Percentiles rank a stretch among this genome's conserved stretches.
phyloP scores from a whole-genome alignment of 1,140 invertebrate genomes.

The Heliconius himera region DNA sequence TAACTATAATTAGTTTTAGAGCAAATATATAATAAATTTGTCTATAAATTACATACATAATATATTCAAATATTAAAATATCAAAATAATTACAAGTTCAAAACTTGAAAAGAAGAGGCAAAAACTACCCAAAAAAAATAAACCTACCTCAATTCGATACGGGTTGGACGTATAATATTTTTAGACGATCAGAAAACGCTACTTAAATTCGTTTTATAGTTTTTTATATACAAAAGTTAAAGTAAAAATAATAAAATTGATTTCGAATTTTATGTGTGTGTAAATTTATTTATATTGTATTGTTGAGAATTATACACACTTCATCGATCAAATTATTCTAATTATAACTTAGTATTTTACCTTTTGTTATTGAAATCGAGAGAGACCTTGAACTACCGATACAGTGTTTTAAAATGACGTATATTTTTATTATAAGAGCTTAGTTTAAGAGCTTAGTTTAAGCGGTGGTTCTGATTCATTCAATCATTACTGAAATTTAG shows the following conservation, averaged over 20 bases:
- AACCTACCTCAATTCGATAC: constrained; percentile 25
- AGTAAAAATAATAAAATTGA: not conserved
- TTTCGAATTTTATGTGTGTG: not conserved
- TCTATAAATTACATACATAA: not conserved
- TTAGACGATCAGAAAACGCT: not conserved
- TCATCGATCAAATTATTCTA: not conserved
- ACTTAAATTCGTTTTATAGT: not conserved
- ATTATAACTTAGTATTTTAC: not conserved
- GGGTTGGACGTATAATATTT: constrained; percentile 17
- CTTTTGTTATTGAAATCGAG: not conserved
- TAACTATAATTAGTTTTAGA: not conserved
- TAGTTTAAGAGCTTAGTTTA: not conserved
- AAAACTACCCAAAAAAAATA: constrained; percentile 24
- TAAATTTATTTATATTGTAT: not conserved
- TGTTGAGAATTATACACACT: not conserved
- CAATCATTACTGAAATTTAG: not conserved
- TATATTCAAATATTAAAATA: not conserved
- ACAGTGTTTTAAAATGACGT: not conserved
- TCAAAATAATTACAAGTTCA: not conserved
- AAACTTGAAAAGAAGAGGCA: not conserved
- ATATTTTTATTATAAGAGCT: too few relatives aligned
- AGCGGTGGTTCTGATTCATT: not conserved
- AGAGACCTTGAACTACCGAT: not conserved
- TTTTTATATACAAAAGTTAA: not conserved
- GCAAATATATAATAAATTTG: constrained; percentile 2